These are phyloP conservation scores for Pherbina coryleti DNA, from an alignment of 2,888 invertebrate genomes.

Conservation along the genomic window DNA sequence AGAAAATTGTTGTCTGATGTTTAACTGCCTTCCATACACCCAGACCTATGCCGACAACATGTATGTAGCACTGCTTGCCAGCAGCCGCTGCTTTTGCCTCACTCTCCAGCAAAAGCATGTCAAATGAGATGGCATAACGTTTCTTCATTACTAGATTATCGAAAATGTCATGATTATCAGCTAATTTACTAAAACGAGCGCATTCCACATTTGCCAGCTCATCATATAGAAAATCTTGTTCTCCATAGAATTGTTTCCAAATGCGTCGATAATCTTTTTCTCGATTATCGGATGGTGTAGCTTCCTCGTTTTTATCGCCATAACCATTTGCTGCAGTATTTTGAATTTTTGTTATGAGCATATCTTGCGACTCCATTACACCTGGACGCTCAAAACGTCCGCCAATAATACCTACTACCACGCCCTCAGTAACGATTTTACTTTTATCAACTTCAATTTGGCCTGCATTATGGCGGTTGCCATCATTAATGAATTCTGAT, in stretches of 20 bases:
- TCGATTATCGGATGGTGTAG: not conserved
- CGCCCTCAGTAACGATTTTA: constrained; percentile 67
- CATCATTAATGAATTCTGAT: constrained; percentile 71
- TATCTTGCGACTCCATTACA: constrained; percentile 70
- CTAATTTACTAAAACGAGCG: constrained; percentile 55
- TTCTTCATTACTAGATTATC: constrained; percentile 65
- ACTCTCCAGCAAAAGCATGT: constrained; percentile 76
- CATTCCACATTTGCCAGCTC: constrained; percentile 51
- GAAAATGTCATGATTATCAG: constrained; percentile 53
- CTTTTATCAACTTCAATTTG: constrained; percentile 56
- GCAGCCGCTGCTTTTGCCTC: constrained; percentile 72
- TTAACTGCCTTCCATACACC: constrained; percentile 76
- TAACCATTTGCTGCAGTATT: constrained; percentile 71
- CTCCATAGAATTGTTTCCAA: constrained; percentile 60
- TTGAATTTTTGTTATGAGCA: constrained; percentile 66
- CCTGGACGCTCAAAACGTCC: constrained; percentile 63
- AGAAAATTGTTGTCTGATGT: constrained; percentile 75
- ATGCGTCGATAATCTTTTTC: constrained; percentile 48
- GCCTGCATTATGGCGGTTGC: constrained; percentile 70
- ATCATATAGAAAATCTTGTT: constrained; percentile 48
- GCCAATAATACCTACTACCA: constrained; percentile 66
- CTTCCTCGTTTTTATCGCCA: constrained; percentile 36
- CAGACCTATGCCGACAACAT: constrained; percentile 76
- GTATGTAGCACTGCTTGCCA: constrained; percentile 73
- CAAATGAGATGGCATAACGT: constrained; percentile 73